Conservation (phyloP, 2,113 vertebrate species). For the Ictalurus furcatus region DNA sequence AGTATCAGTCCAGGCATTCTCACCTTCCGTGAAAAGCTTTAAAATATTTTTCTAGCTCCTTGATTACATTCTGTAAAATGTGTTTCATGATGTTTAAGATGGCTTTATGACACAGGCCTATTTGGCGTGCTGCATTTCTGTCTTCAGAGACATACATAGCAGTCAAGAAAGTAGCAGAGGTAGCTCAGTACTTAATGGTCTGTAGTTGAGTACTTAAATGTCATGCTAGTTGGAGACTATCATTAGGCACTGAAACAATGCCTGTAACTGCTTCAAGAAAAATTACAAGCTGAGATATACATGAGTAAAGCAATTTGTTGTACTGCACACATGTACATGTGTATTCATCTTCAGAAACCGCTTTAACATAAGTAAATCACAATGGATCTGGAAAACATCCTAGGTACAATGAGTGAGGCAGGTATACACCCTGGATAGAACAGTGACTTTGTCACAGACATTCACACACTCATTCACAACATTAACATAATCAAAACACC, state of each 20-base stretch:
- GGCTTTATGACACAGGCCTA: too few relatives aligned
- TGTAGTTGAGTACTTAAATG: background rate
- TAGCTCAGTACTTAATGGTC: background rate
- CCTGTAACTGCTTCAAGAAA: background rate
- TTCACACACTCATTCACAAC: background rate
- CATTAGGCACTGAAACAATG: background rate
- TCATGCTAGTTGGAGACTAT: background rate
- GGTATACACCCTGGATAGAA: too few relatives aligned
- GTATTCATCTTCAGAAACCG: background rate
- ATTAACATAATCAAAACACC: background rate
- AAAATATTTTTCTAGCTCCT: background rate
- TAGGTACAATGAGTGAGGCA: background rate
- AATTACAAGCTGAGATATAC: background rate
- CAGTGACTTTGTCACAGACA: background rate
- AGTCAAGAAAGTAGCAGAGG: background rate
- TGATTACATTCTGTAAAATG: background rate
- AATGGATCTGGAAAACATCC: background rate
- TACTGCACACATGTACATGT: background rate
- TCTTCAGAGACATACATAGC: background rate
- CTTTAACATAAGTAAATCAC: background rate
- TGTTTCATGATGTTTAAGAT: background rate
- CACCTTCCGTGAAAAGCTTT: too few relatives aligned
- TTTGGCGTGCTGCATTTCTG: too few relatives aligned
- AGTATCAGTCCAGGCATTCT: background rate
- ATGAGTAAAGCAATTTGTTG: background rate